Base-by-base conservation (phyloP, 2,888 invertebrate genomes). In the Lasioglossum figueresi region DNA sequence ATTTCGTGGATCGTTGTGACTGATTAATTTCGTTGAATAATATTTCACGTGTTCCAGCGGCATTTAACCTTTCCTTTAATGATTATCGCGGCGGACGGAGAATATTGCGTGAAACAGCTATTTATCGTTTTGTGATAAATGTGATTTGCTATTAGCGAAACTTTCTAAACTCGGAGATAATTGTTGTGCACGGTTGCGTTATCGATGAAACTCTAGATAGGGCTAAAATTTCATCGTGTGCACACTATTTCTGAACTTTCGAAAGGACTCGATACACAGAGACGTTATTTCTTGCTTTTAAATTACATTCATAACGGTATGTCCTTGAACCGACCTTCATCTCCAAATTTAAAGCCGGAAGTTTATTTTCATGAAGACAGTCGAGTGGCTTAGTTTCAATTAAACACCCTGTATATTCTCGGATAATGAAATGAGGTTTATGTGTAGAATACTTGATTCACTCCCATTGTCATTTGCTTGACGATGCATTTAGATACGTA, bases 1-100 rank as follows among this genome's bases (percentile, higher is more conserved):
- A 34, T n/a, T n/a, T 16, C 27, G 43, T 2, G 56, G 27, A 27
- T 37, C 43, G 45, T n/a, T 37, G 56, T 27, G 66, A 66, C 73
- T 68, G 73, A 74, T 80, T 66, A 66, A 72, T 80, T 73, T 56
- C 66, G 23, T 19, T 27, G 80, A 37, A 66, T 34, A 63, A 19
- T 68, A 59, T 70, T 59, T 71, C 63, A 71, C 48, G 56, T 16
- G 23, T 14, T 52, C 59, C 14, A 16, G 0, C 59, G 31, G 59
- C 82, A 71, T 82, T 75, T 75, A 70, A 52, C 82, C 48, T 75
- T 82, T 76, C 48, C 45, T 48, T 23, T 59, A 71, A 71, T 16
- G 72, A 80, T 45, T n/a, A 34, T 34, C 40, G 56, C 23, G 56
- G 27, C n/a, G 16, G 27, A 48, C 40, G 16, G 16, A n/a, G 40